Evolutionary conservation across 2,797 vertebrate species (phyloP), one percentile per base, ranked within the genome.

Genomic region (Tokudaia muenninki): DNA sequence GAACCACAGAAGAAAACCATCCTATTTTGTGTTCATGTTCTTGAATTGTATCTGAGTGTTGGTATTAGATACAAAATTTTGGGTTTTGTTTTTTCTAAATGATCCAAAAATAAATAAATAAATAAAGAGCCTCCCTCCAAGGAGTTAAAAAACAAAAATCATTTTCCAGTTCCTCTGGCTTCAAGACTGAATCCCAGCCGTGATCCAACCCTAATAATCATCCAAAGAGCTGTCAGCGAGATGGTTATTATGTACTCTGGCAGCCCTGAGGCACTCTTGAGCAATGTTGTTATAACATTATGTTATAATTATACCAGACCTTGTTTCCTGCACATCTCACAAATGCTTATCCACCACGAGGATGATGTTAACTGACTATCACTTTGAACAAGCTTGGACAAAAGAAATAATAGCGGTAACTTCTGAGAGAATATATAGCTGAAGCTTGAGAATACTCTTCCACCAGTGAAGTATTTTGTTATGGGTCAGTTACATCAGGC

Each of bases 131-230:
- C 93, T 97, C 93, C 86, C 92, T 97, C 92, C 86, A 92, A 97
- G 93, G 94, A 98, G 95, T 94, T 97, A 93, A 96, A 94, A 97
- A 95, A 92, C 89, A 96, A 97, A 65, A 98, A 96, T 97, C 93
- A 97, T 97, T 97, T 98, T 97, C 92, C 90, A 96, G 93, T 94
- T 95, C 91, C 92, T 94, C 79, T 97, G 96, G 96, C 97, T 97
- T 95, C 83, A 61, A 97, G 96, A 96, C 96, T 94, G 80, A 92
- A 93, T 96, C 87, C 83, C 91, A 94, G 90, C 96, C 0, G 12
- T 70, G 81, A 94, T 97, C 90, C 93, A 98, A 82, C 87, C 78
- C 87, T 97, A 93, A 94, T 92, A 75, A 31, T 70, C 59, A 92
- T 94, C 94, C 94, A 96, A 96, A 97, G 91, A 94, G 84, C 97